phyloP scores from a whole-genome alignment of 1,140 invertebrate genomes.

The Psilanteris sp. region DNA sequence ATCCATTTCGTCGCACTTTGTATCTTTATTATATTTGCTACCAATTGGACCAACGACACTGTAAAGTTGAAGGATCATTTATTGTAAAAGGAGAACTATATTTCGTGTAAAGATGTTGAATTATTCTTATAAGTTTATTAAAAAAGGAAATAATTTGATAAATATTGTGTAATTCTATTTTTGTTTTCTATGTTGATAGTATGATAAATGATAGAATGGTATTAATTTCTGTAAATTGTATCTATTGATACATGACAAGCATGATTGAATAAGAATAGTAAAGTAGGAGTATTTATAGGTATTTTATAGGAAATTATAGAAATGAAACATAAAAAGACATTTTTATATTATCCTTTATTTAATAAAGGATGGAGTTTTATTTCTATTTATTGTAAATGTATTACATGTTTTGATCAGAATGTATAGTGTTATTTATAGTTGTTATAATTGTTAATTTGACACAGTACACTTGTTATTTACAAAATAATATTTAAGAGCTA shows the following conservation, averaged over 20 bases:
- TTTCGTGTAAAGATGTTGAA: neutral
- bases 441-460: slow-evolving; percentile 39
- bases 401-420: slow-evolving; percentile 44
- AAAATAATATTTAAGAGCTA: slow-evolving; percentile 23
- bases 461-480: slow-evolving; percentile 46
- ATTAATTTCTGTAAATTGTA: no score
- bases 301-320: slow-evolving; percentile 26
- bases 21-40: slow-evolving; percentile 56
- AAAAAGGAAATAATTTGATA: no score
- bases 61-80: slow-evolving; percentile 47
- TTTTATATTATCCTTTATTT: slow-evolving; percentile 40
- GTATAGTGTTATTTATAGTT: slow-evolving; percentile 41
- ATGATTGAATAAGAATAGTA: neutral
- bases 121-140: no score
- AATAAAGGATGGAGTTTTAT: slow-evolving; percentile 46
- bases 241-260: no score
- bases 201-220: no score
- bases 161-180: no score
- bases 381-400: slow-evolving; percentile 18
- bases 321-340: slow-evolving; percentile 38
- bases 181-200: no score
- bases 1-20: slow-evolving; percentile 45
- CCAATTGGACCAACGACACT: slow-evolving; percentile 53
- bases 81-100: slow-evolving; percentile 14
- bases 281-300: slow-evolving; percentile 10